These are phyloP conservation scores for Halesus radiatus DNA, from an alignment of 1,140 invertebrate species.

Conservation along the genomic window DNA sequence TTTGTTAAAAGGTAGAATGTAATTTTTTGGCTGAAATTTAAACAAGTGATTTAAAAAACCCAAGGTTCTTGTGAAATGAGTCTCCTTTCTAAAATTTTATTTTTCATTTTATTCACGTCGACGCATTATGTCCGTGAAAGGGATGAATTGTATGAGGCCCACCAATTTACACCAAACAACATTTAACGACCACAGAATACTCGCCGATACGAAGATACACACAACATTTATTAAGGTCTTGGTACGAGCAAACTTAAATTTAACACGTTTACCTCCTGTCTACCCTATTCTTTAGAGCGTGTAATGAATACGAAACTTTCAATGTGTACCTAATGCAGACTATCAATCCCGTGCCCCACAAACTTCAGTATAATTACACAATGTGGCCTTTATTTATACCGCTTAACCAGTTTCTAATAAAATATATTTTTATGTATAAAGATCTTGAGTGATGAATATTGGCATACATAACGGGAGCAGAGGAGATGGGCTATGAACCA, in stretches of 20 bases:
- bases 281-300: slow-evolving; percentile 45
- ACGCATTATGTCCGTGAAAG: background rate
- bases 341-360: slow-evolving; percentile 26
- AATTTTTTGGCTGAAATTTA: no score
- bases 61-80: no score
- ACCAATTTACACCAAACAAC: slow-evolving; percentile 29
- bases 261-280: slow-evolving; percentile 30
- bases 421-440: no score
- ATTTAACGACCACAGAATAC: background rate
- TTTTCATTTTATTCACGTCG: no score
- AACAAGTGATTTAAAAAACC: no score
- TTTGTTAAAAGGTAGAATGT: no score
- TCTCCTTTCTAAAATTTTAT: no score
- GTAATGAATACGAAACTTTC: slow-evolving; percentile 54
- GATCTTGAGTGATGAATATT: no score
- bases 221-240: slow-evolving; percentile 13
- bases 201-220: background rate
- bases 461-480: no score
- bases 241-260: slow-evolving; percentile 7
- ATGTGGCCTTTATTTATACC: no score
- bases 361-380: background rate
- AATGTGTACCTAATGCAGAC: slow-evolving; percentile 45
- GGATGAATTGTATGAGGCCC: slow-evolving; percentile 6
- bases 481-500: no score
- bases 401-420: no score